Conservation (phyloP, 2,797 vertebrate species). For the Hozukius guyotensis region DNA sequence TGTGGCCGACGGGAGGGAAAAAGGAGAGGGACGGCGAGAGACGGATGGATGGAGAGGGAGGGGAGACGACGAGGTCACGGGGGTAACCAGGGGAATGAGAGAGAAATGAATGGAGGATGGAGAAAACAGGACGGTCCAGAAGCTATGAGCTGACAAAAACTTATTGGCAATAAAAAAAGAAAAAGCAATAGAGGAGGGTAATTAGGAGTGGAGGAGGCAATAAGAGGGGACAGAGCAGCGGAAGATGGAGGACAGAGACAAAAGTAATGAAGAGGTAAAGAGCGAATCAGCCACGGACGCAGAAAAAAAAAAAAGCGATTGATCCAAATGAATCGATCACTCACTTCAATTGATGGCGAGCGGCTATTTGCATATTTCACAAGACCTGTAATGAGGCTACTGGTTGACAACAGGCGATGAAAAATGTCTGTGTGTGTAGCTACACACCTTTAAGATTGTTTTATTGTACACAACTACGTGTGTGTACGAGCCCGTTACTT, state of each 20-base stretch:
- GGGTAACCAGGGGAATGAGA: constrained; percentile 42
- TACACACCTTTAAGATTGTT: constrained; percentile 30
- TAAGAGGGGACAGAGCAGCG: constrained; percentile 13
- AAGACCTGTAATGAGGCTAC: constrained; percentile 67
- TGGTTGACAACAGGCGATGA: constrained; percentile 61
- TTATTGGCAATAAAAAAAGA: constrained; percentile 51
- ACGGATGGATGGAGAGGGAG: constrained; percentile 11
- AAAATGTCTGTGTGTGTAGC: constrained; percentile 20
- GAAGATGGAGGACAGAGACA: constrained; percentile 25
- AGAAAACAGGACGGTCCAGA: constrained; percentile 29
- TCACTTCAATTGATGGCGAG: constrained; percentile 43
- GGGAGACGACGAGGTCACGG: constrained; percentile 50
- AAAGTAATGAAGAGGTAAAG: constrained; percentile 36
- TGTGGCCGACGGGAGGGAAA: constrained; percentile 47
- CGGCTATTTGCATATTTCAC: constrained; percentile 76
- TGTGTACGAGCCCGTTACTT: constrained; percentile 12
- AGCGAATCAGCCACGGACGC: constrained; percentile 12
- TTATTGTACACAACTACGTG: constrained; percentile 30
- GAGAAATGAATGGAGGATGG: constrained; percentile 22
- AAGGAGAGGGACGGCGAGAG: constrained; percentile 28
- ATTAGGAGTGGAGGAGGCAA: constrained; percentile 41
- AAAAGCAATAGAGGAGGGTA: constrained; percentile 40
- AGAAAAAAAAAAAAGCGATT: constrained; percentile 5
- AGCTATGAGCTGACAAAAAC: constrained; percentile 55
- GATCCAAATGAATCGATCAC: constrained; percentile 60